Evolutionary conservation across 2,113 vertebrate genomes (phyloP).

Genomic region (Cyprinodon brontotheroides): DNA sequence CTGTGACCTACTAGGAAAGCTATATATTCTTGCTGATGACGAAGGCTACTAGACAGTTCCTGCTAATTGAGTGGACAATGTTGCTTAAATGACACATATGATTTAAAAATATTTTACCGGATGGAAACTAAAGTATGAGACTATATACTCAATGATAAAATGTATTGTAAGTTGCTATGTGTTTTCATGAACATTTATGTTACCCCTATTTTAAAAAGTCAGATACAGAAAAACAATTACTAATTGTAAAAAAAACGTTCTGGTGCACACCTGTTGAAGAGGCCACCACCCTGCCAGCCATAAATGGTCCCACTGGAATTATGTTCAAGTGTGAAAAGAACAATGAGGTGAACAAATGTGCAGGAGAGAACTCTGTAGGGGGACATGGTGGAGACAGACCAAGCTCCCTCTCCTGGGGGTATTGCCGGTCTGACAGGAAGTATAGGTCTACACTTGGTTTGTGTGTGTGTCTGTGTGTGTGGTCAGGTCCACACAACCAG

Average conservation of each 20-base stretch:
- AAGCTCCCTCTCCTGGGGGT: conserved; percentile 58
- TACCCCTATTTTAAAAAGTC: neutral
- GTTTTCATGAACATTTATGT: neutral
- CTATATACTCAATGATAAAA: neutral
- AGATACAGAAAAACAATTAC: neutral
- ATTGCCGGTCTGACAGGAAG: conserved; percentile 81
- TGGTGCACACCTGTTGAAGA: conserved; percentile 46
- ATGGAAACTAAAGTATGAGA: neutral
- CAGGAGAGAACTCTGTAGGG: conserved; percentile 39
- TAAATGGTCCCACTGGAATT: conserved; percentile 25
- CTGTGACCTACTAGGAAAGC: conserved; percentile 22
- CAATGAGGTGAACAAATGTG: conserved; percentile 47
- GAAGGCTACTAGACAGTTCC: conserved; percentile 4
- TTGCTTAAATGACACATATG: neutral
- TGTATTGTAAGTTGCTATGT: neutral
- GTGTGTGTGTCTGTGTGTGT: conserved; percentile 60
- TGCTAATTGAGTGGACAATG: conserved; percentile 1
- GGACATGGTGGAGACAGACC: conserved; percentile 68
- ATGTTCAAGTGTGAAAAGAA: conserved; percentile 55
- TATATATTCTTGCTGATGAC: conserved; percentile 18
- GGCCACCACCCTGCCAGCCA: conserved; percentile 13
- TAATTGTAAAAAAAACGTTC: neutral
- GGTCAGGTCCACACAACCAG: conserved; percentile 60
- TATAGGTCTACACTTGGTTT: conserved; percentile 65
- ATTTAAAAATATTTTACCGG: neutral